Evolutionary conservation across 2,113 vertebrate genomes (phyloP).

Genomic region (Bolborhynchus lineola): DNA sequence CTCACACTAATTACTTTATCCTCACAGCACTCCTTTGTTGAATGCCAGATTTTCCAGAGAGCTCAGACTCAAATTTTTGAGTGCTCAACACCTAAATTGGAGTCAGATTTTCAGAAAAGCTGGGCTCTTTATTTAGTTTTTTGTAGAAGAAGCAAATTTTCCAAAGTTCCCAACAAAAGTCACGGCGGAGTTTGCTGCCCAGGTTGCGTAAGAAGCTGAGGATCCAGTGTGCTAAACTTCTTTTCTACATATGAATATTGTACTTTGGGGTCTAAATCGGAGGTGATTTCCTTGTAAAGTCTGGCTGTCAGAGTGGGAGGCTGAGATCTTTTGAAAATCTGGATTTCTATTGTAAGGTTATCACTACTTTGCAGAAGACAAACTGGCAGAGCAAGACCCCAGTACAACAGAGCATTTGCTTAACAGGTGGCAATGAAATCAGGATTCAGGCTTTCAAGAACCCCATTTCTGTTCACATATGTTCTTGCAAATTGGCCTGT

Average conservation of each 20-base stretch:
- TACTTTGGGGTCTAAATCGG: background rate
- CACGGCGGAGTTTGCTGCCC: background rate
- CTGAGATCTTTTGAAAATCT: background rate
- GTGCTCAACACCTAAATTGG: background rate
- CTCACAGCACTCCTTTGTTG: background rate
- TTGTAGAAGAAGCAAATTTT: background rate
- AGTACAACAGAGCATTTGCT: background rate
- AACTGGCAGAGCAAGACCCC: background rate
- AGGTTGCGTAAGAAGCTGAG: background rate
- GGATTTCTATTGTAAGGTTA: background rate
- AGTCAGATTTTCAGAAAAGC: background rate
- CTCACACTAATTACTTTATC: background rate
- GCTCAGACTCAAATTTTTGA: background rate
- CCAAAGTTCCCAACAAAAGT: background rate
- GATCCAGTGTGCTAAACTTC: background rate
- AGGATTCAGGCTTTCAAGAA: background rate
- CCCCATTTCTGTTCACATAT: background rate
- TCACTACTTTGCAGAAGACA: background rate
- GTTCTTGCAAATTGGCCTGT: background rate
- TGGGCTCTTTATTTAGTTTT: background rate
- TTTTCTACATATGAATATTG: background rate
- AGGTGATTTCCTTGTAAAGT: slow-evolving; percentile 3
- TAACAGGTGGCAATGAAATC: background rate
- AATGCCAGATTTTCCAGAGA: slow-evolving; percentile 1
- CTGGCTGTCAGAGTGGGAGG: slow-evolving; percentile 31